Percentiles rank a stretch among this genome's conserved stretches.
Conservation (phyloP, 1,140 invertebrate genomes). For the Bathynomus jamesi region DNA sequence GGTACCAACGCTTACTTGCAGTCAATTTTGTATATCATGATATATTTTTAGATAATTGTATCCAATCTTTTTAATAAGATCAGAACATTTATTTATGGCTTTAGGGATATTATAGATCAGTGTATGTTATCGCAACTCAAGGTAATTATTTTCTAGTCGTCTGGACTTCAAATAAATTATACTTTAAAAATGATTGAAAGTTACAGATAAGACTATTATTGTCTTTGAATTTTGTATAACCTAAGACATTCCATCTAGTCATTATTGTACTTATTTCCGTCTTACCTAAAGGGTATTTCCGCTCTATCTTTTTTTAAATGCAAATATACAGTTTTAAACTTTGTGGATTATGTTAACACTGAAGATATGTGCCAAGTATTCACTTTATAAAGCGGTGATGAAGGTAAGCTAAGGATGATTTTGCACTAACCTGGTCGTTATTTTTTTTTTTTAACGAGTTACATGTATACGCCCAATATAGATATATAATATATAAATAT, state of each 20-base stretch:
- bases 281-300: not conserved
- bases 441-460: constrained; percentile 1
- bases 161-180: not conserved
- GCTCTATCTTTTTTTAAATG: not conserved
- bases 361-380: not conserved
- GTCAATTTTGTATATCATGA: not conserved
- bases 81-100: not conserved
- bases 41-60: not conserved
- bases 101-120: not conserved
- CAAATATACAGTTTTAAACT: too few species aligned
- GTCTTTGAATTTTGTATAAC: not conserved
- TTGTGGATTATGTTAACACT: too few species aligned
- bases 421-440: constrained; percentile 1
- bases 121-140: too few species aligned
- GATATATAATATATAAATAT: constrained; percentile 2
- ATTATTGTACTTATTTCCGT: not conserved
- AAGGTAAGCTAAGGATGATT: not conserved
- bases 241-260: not conserved
- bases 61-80: not conserved
- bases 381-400: not conserved
- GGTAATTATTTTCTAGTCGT: not conserved
- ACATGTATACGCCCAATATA: not conserved
- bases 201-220: not conserved
- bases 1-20: not conserved
- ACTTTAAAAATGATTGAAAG: not conserved